phyloP scores from a whole-genome alignment of 2,797 vertebrate genomes.

The Antennarius maculatus region DNA sequence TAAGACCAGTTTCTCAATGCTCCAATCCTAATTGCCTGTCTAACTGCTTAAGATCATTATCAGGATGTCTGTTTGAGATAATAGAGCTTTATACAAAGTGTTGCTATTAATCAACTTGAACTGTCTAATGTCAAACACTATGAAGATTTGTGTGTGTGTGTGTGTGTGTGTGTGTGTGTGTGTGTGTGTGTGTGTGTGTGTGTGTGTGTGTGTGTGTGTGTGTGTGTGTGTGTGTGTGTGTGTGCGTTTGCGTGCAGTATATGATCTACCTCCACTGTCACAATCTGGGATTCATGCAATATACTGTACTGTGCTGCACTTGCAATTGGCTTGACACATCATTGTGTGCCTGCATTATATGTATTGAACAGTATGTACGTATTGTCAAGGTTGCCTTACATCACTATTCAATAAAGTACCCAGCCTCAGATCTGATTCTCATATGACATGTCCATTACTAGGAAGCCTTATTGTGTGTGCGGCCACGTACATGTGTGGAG shows the following conservation, averaged over 20 bases:
- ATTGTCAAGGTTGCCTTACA: conserved; percentile 17
- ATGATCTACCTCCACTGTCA: conserved; percentile 15
- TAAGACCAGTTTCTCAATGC: conserved; percentile 49
- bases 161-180: background rate
- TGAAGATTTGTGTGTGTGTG: conserved; percentile 29
- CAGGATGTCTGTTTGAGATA: conserved; percentile 65
- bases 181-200: too few relatives aligned
- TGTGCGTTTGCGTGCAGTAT: conserved; percentile 17
- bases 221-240: too few relatives aligned
- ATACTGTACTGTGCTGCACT: conserved; percentile 7
- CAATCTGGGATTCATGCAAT: conserved; percentile 27
- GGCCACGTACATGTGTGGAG: background rate
- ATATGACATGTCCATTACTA: conserved; percentile 15
- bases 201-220: too few relatives aligned
- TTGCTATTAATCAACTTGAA: conserved; percentile 56
- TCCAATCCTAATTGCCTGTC: conserved; percentile 74
- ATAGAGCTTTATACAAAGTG: conserved; percentile 60
- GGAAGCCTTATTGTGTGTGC: background rate
- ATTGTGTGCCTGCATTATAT: background rate
- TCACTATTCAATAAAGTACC: conserved; percentile 7
- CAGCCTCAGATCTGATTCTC: background rate
- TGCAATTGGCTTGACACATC: conserved; percentile 10
- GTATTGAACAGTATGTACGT: background rate
- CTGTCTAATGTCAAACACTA: conserved; percentile 57
- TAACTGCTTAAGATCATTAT: conserved; percentile 75